Base-by-base conservation (phyloP, 2,797 vertebrate genomes). In the Remorina albescens region DNA sequence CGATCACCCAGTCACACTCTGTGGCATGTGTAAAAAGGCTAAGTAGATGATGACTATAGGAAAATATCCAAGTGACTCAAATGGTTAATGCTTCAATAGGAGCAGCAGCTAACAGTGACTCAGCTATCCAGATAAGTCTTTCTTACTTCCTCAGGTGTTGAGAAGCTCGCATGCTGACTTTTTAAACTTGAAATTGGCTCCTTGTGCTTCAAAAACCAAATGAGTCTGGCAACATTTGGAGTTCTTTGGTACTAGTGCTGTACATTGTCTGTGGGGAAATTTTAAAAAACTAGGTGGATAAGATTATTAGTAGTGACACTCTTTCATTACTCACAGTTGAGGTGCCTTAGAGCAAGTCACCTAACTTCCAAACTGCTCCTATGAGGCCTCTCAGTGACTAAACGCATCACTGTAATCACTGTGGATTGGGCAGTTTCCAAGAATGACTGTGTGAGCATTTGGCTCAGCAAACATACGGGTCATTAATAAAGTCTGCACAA, bases 171-270 rank as follows among this genome's bases (percentile, higher is more conserved):
- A n/a, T n/a, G 37, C 44, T 50, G 11, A 60, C n/a, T n/a, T 46
- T 74, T 57, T 39, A 74, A n/a, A 74, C 64, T 59, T 50, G 1
- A n/a, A 13, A 66, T 56, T 16, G 8, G 26, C 41, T 50, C 12
- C 50, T 8, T 15, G 12, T 16, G 37, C 32, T 50, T 70, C 63
- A 50, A 39, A 19, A 36, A 7, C 21, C 26, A 58, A 68, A 44
- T 32, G 0, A 30, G 6, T 58, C 11, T 16, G 25, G 18, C 47
- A 32, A 47, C 41, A 54, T 63, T 21, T 61, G 15, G 23, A 49
- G 2, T 44, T 54, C 15, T 21, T 30, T 0, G 11, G 30, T 19
- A 25, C 18, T 1, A 32, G 47, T 39, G 9, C 8, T 26, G 25
- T 15, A 50, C 16, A 60, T 39, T 6, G 37, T 16, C 8, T 8